Percentiles rank a stretch among this genome's conserved stretches.
phyloP scores from a whole-genome alignment of 2,113 vertebrate genomes.

The Muntiacus reevesi region DNA sequence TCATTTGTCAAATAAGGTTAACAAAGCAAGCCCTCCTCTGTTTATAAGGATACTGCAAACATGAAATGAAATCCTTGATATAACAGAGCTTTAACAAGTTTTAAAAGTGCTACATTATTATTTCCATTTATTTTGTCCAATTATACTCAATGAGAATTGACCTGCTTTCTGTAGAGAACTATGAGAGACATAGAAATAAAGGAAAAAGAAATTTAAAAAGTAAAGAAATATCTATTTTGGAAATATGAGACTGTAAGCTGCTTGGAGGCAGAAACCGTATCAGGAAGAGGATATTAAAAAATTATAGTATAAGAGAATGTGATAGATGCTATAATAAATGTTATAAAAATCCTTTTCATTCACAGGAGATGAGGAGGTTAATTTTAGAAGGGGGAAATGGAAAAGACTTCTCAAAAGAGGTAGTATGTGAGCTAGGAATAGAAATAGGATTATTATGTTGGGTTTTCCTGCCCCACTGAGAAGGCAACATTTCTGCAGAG shows the following conservation, averaged over 20 bases:
- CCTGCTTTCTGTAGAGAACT: not conserved
- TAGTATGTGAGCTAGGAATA: not conserved
- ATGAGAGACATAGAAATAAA: not conserved
- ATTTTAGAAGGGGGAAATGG: not conserved
- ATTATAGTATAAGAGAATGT: not conserved
- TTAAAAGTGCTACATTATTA: not conserved
- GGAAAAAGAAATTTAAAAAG: not conserved
- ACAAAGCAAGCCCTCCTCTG: not conserved
- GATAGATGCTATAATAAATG: not conserved
- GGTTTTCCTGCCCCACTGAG: not conserved
- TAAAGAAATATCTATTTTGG: not conserved
- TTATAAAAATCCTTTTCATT: not conserved
- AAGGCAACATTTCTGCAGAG: not conserved
- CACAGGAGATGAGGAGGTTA: not conserved
- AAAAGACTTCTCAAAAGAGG: not conserved
- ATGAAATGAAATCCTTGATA: not conserved
- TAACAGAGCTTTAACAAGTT: not conserved
- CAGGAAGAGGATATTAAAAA: not conserved
- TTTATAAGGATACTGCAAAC: not conserved
- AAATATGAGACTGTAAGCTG: not conserved
- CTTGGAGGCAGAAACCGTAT: not conserved
- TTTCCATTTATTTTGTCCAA: not conserved
- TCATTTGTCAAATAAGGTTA: not conserved
- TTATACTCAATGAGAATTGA: not conserved
- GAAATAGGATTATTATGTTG: not conserved